Base-by-base conservation (phyloP, 2,113 vertebrate species). In the Caranx ignobilis region DNA sequence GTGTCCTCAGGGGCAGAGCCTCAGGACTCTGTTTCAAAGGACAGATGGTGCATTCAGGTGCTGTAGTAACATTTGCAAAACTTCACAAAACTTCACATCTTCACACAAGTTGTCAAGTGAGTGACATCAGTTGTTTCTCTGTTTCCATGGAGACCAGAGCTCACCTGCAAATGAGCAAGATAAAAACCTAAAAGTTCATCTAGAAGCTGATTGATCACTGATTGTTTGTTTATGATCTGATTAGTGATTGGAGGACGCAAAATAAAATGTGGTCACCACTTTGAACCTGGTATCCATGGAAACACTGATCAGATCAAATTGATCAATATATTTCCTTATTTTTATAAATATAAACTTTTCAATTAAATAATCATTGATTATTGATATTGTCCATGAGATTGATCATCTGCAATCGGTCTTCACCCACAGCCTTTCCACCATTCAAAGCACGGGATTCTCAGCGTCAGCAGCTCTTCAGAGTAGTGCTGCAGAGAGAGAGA, bases 381-480 rank as follows among this genome's bases (percentile, higher is more conserved):
- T 86, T 34, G 26, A 76, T 83, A 61, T 69, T 92, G 94, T 94
- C 93, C 94, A 86, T 89, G 87, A 76, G 52, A 85, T 57, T 3
- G 11, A 19, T 71, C 19, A 26, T 37, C 59, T 55, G 75, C 5
- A 21, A 63, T 66, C 43, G 37, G 62, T 19, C 59, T 71, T 61
- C 18, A 0, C 69, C 66, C 65, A 57, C 72, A 50, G 50, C 52
- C 60, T 75, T 65, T 66, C 55, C 79, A 75, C 72, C 77, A 84
- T 77, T 81, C 68, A 74, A 35, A 63, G 73, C 32, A 11, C 74
- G 77, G 68, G 89, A 92, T 83, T 85, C 94, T 92, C 71, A 70
- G 83, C 87, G 91, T 95, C 96, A 96, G 95, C 96, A 91, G 93
- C 86, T 96, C 94, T 95, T 96, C 96, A 98, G 91, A 91, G 97